Base-by-base conservation (phyloP, 2,888 invertebrate species). In the Anoplius nigerrimus region DNA sequence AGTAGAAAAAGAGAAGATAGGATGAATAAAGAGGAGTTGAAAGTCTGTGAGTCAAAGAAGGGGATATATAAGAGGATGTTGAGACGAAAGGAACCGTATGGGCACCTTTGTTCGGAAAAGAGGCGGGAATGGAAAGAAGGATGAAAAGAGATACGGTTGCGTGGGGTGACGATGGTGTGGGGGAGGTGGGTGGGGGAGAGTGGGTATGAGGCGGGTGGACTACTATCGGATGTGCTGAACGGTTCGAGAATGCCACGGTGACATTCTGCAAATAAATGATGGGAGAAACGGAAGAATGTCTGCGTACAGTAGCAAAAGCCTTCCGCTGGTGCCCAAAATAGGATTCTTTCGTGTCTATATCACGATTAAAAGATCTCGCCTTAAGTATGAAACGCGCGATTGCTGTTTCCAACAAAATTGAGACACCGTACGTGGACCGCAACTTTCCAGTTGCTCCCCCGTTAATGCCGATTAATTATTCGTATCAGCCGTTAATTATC, bases 251-350 rank as follows among this genome's bases (percentile, higher is more conserved):
- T 86, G 81, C 78, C 81, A 77, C 74, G 66, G 66, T 59, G 80
- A 78, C 77, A 75, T 85, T 84, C 81, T 78, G 74, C 81, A 80
- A 82, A 87, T 84, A 85, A 86, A 83, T 80, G 82, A 78, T 55
- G 62, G 15, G 54, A 63, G 74, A 72, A 57, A 67, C 60, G 66
- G 55, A 52, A 58, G 24, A 57, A 62, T 57, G 51, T n/a, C 57
- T 6, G 34, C 34, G 34, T 13, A 34, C 34, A 13, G 34, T 34
- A 34, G 34, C 34, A 13, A 11, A 13, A 34, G 34, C 34, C 34
- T 34, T 34, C 11, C 67, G 53, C 64, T 58, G 53, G 57, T 51
- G 63, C 70, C 43, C 58, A 57, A 66, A 69, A 67, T 54, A 67
- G 65, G 62, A 64, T 75, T 67, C 72, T 48, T 54, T 60, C 62